Base-by-base conservation (phyloP, 2,113 vertebrate species). In the Ammospiza caudacuta region DNA sequence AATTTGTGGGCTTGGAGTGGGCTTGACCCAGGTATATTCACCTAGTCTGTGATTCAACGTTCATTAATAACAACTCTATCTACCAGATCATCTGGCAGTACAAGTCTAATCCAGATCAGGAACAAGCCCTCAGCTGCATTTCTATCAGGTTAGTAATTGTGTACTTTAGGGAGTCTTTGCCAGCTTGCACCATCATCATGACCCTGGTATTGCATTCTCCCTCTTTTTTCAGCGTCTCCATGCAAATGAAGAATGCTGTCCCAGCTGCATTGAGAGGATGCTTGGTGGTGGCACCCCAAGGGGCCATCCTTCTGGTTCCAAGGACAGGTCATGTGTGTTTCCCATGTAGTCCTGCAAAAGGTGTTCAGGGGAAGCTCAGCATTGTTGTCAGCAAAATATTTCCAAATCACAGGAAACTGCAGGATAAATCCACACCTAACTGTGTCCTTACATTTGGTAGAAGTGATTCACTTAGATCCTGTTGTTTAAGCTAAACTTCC, bases 31-130 rank as follows among this genome's bases (percentile, higher is more conserved):
- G 49, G 63, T 69, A 46, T 88, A 23, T 54, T 90, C 85, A 88
- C 43, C 0, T 0, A 43, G 37, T 69, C 72, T 83, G 46, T 86
- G 88, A 73, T 73, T 88, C 75, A 70, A 21, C 68, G 39, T 39
- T 63, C 67, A 51, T 88, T 92, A 75, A 54, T 54, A 74, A n/a
- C 54, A 90, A 21, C 28, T 64, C 80, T 80, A 93, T 94, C 75
- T 87, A 43, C 54, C 67, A 83, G 63, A 67, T 92, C 46, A 39
- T 86, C 83, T 83, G 59, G 59, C 63, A 41, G 37, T 74, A 80
- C 47, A 83, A 85, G 68, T 80, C 59, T 89, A 92, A 92, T 67
- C 52, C 83, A 83, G 55, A 83, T 67, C 55, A 92, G 72, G 84
- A 90, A 46, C 79, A 90, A 94, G 28, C 31, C 46, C 59, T 88